phyloP scores from a whole-genome alignment of 2,888 invertebrate species.

The Melitaea athalia region DNA sequence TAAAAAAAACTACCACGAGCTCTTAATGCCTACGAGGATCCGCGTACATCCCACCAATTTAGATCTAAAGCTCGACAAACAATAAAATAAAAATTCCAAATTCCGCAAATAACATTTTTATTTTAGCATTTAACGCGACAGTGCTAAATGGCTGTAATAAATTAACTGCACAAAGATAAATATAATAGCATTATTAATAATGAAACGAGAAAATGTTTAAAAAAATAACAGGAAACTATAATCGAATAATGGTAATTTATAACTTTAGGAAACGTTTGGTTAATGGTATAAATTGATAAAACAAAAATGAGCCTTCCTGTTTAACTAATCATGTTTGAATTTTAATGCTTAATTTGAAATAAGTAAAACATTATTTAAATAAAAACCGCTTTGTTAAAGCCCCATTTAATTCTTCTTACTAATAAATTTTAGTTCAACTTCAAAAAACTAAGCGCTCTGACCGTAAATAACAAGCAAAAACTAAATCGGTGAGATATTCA shows the following conservation, averaged over 20 bases:
- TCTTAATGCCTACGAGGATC: conserved; percentile 28
- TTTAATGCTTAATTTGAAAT: neutral
- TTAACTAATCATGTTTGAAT: neutral
- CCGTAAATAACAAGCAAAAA: too few relatives aligned
- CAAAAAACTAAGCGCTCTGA: too few relatives aligned
- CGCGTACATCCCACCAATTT: conserved; percentile 41
- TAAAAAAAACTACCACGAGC: conserved; percentile 9
- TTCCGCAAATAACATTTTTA: neutral
- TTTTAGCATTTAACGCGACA: neutral
- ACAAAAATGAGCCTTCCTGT: conserved; percentile 11
- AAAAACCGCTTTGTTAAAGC: too few relatives aligned
- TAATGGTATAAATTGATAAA: conserved; percentile 9
- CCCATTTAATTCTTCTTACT: too few relatives aligned
- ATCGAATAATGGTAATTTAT: conserved; percentile 4
- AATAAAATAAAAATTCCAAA: conserved; percentile 6
- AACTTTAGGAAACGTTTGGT: neutral
- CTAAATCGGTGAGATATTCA: too few relatives aligned
- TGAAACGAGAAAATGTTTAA: neutral
- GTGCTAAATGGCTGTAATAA: conserved; percentile 2
- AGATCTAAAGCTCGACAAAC: conserved; percentile 19
- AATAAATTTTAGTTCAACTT: too few relatives aligned
- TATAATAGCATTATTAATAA: conserved; percentile 3
- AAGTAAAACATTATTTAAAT: too few relatives aligned
- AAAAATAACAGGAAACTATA: conserved; percentile 3
- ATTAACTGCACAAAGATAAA: neutral